Evolutionary conservation across 2,888 invertebrate genomes (phyloP), one percentile per base, ranked within the genome.

Genomic region (Syrphus vitripennis): DNA sequence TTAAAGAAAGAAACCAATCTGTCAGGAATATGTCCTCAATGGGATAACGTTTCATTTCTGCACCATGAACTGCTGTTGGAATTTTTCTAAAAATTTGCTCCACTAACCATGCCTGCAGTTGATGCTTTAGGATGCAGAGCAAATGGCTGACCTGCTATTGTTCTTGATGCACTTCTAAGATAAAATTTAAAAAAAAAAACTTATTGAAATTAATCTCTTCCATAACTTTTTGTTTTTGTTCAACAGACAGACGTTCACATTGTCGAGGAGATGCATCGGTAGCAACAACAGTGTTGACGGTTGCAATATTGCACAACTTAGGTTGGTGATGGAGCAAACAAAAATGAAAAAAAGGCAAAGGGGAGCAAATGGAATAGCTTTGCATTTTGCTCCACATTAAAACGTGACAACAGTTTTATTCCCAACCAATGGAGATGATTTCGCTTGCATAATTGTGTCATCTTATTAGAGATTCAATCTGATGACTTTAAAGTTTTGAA

Each of bases 61-160:
- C 31, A 48, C 31, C 65, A 34, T 67, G 31, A 67, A 67, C 67
- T 50, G 50, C 19, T 79, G 45, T 45, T 65, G 48, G 34, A 59
- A 57, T 48, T n/a, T n/a, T n/a, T 57, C 16, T 10, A 45, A 63
- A 37, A 42, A 53, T 40, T 48, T 45, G 70, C 70, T 55, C 63
- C 48, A 48, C 59, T 74, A 59, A 72, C 37, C 65, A 37, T 29
- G 57, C 57, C 70, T 63, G 50, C n/a, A 14, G 16, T 16, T 53
- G 34, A 50, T 67, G 50, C 67, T 50, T 37, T 50, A 21, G 65
- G 45, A 65, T 65, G 45, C 65, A 45, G 12, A 65, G 67, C 67
- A 48, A 75, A 63, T 34, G 70, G 57, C 79, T 79, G 79, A 79
- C 83, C 63, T 75, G 48, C 79, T 70, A 79, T 71, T 83, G 83